Percentiles rank a stretch among this genome's conserved stretches.
phyloP scores from a whole-genome alignment of 2,113 vertebrate genomes.

The Spheniscus mendiculus region DNA sequence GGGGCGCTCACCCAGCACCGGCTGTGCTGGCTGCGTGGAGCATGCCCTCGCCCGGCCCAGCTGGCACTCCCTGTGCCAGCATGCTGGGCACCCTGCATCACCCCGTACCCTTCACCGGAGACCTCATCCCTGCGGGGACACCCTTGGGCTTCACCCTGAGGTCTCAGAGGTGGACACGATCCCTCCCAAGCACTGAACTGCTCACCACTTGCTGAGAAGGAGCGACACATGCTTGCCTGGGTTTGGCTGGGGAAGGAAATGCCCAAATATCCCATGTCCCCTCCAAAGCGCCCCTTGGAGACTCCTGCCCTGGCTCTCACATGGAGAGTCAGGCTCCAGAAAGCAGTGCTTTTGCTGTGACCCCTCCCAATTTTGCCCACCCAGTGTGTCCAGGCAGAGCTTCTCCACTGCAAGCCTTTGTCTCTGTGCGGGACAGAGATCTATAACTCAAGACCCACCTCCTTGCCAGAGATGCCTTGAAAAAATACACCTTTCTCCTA shows the following conservation, averaged over 20 bases:
- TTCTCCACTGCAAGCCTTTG: neutral
- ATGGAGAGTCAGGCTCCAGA: neutral
- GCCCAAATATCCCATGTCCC: neutral
- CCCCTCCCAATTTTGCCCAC: neutral
- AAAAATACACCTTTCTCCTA: neutral
- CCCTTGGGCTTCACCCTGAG: fast-evolving
- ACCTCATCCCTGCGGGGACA: fast-evolving
- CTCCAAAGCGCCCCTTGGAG: neutral
- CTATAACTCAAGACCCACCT: neutral
- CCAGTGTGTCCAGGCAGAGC: neutral
- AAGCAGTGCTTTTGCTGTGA: neutral
- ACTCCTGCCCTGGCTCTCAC: neutral
- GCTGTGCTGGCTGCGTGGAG: neutral
- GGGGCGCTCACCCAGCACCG: neutral
- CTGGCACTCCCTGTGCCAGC: neutral
- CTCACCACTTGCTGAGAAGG: neutral
- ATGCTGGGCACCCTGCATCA: neutral
- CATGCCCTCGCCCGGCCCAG: neutral
- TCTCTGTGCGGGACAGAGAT: neutral
- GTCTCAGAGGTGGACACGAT: fast-evolving
- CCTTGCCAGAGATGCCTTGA: neutral
- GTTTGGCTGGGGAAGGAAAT: neutral
- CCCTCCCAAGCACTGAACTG: fast-evolving
- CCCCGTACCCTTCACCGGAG: neutral
- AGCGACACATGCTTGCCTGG: fast-evolving